A percentile compares a stretch with the other conserved stretches of the same genome.
Evolutionary conservation across 2,797 vertebrate species (phyloP).

Genomic region (Oreonectes daqikongensis): DNA sequence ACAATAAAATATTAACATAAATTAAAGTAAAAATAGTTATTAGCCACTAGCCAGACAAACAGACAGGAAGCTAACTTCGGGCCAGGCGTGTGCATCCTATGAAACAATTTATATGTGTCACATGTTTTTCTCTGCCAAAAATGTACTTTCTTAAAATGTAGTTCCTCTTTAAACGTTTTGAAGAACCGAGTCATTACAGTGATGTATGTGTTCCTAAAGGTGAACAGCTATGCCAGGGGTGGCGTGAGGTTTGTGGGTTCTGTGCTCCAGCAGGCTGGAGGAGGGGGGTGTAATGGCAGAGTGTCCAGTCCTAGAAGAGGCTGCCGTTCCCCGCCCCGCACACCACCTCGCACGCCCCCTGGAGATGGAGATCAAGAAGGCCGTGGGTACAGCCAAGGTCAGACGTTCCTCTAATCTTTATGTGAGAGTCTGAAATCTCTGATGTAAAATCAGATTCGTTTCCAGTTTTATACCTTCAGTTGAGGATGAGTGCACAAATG

Average conservation of each 20-base stretch:
- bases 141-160: neutral
- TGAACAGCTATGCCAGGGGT: slow-evolving; percentile 86
- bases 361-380: slow-evolving; percentile 80
- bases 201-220: slow-evolving; percentile 68
- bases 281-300: slow-evolving; percentile 66
- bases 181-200: neutral
- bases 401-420: slow-evolving; percentile 33
- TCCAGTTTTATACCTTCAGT: neutral
- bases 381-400: slow-evolving; percentile 76
- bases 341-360: slow-evolving; percentile 75
- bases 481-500: neutral
- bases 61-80: too few species aligned
- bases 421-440: neutral
- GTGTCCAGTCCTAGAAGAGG: slow-evolving; percentile 76
- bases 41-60: too few species aligned
- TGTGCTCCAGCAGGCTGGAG: slow-evolving; percentile 79
- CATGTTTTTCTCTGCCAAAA: neutral
- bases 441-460: neutral
- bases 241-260: slow-evolving; percentile 92
- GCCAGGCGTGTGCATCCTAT: too few species aligned
- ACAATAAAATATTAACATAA: too few species aligned
- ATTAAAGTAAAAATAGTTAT: too few species aligned
- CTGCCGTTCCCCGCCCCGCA: slow-evolving; percentile 70
- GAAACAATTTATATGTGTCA: neutral
- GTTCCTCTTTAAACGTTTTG: neutral